Evolutionary conservation across 2,888 invertebrate genomes (phyloP).

Genomic region (Heliconius ismenius): DNA sequence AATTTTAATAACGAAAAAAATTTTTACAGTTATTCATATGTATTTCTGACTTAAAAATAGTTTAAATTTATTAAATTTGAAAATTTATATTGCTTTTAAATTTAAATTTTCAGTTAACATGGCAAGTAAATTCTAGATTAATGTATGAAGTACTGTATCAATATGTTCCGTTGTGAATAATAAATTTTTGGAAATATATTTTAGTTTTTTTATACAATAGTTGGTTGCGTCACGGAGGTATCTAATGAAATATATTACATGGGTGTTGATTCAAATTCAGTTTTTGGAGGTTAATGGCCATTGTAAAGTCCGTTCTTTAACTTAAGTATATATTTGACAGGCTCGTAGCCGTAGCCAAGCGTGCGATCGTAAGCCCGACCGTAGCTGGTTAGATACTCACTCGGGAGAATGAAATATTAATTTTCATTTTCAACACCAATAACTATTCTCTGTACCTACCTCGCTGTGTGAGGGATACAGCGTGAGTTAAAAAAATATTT

Average conservation of each 20-base stretch:
- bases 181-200: slow-evolving; percentile 56
- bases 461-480: not conserved
- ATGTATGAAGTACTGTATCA: slow-evolving; percentile 55
- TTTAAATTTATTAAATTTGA: not conserved
- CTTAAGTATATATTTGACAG: no score
- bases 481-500: not conserved
- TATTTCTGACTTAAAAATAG: not conserved
- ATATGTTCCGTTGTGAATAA: slow-evolving; percentile 67
- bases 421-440: no score
- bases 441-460: not conserved
- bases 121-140: slow-evolving; percentile 50
- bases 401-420: no score
- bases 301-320: no score
- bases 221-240: no score
- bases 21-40: not conserved
- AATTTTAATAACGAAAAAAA: not conserved
- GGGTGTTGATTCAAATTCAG: no score
- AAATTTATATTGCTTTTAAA: slow-evolving; percentile 4
- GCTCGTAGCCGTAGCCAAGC: no score
- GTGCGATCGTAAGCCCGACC: no score
- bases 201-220: slow-evolving; percentile 1
- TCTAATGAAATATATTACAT: no score
- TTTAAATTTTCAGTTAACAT: not conserved
- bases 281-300: no score
- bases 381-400: no score